Base-by-base conservation (phyloP, 1,140 invertebrate genomes). In the Brachionus rotundiformis region DNA sequence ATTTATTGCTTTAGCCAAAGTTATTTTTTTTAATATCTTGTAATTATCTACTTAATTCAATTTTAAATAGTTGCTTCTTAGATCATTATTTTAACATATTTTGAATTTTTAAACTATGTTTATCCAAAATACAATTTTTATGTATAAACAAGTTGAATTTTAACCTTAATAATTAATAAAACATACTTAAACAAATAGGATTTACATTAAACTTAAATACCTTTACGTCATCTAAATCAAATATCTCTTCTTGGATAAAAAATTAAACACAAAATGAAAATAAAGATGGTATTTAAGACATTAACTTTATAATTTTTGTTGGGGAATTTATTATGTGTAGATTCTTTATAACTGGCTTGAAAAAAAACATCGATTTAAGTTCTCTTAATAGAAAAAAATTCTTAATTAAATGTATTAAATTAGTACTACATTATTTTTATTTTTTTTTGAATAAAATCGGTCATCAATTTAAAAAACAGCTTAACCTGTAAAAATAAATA, bases 41-140 rank as follows among this genome's bases (percentile, higher is more conserved):
- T 68, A 68, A 68, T 68, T 68, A 68, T 68, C 63, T 68, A 68
- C 63, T 68, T 68, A 68, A 68, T 68, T 68, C 63, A 19, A 68
- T 68, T 68, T 68, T 68, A 68, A 68, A 68, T 68, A 36, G 29
- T 68, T 68, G 29, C 31, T 36, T 63, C 16, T 33, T 33, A n/a
- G 29, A 33, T 36, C 33, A 68, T 68, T 68, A 68, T 68, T 68
- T 68, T 16, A 39, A 68, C 63, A 68, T 68, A 68, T 68, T 68
- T 68, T 36, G 16, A 68, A 33, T 68, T 68, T 68, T 68, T 36
- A 36, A 19, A n/a, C 61, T 29, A 31, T 63, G 25, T 11, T 63
- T 13, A 33, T 63, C 29, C 25, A 29, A 13, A 33, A 23, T 63
- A 63, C 29, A 29, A 63, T 13, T 29, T 33, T 33, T 36, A 33